These are phyloP conservation scores for Rhagoletis pomonella DNA, from an alignment of 1,140 invertebrate genomes.

Conservation along the genomic window DNA sequence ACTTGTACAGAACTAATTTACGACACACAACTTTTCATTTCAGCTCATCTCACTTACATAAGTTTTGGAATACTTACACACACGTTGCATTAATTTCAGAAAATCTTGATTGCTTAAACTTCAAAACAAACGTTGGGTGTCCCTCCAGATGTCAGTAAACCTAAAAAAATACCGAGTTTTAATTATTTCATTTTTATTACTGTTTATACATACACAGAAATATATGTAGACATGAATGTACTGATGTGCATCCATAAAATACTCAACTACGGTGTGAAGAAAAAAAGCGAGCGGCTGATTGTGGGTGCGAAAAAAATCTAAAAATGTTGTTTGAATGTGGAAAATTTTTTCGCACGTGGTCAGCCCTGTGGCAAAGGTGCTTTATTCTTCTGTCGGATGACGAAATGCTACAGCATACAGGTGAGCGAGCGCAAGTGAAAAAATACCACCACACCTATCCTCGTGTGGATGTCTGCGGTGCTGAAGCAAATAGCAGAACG, in stretches of 20 bases:
- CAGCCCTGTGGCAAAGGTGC: background rate
- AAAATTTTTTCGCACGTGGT: constrained; percentile 35
- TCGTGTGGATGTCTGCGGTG: background rate
- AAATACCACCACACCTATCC: background rate
- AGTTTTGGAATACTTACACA: too few relatives aligned
- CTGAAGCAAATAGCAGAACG: background rate
- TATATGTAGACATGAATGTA: too few relatives aligned
- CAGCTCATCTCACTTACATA: too few relatives aligned
- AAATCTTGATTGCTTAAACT: too few relatives aligned
- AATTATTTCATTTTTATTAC: constrained; percentile 8
- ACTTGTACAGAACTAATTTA: too few relatives aligned
- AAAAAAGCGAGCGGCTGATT: background rate
- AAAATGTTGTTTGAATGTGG: constrained; percentile 27
- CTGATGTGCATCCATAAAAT: too few relatives aligned
- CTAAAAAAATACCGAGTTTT: background rate
- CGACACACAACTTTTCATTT: too few relatives aligned
- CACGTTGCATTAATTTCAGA: too few relatives aligned
- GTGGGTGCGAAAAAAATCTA: background rate
- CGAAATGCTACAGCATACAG: background rate
- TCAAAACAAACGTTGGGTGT: too few relatives aligned
- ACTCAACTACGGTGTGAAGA: background rate
- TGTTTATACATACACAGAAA: background rate
- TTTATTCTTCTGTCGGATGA: background rate
- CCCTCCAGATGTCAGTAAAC: too few relatives aligned
- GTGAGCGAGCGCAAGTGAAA: background rate